Evolutionary conservation across 2,113 vertebrate species (phyloP), one percentile per base, ranked within the genome.

Genomic region (Phalacrocorax aristotelis): DNA sequence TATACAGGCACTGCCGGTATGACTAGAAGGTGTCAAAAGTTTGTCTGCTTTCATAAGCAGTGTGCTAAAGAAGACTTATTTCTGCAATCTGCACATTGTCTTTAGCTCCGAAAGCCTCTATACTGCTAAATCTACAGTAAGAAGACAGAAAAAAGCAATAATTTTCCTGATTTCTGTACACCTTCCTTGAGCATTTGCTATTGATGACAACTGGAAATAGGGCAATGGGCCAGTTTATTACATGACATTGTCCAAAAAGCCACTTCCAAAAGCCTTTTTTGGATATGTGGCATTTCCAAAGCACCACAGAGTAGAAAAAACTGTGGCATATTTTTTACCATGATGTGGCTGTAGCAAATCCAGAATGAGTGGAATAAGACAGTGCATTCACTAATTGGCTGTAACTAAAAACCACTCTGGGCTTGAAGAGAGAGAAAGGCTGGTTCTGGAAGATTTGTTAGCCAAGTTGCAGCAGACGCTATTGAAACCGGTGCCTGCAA

Each of bases 401-500:
- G 7, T 32, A 26, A 54, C 34, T 74, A 34, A 60, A 72, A 87
- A 52, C 13, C 14, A 25, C 7, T 70, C 46, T 57, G 6, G 11
- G 11, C 11, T 66, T 62, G 30, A 76, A 75, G n/a, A 22, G 13
- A 71, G 5, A 6, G 46, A 79, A 34, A 64, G 32, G 13, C 10
- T 49, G 27, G 34, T 23, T 76, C 32, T 60, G 52, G 18, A 80
- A 81, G 38, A 90, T 94, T 95, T 89, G 42, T 80, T 89, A 81
- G 17, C 55, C 30, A 75, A n/a, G 54, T 30, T 54, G 38, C 58
- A 38, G 27, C 16, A 36, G 54, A 44, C 0, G 0, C 49, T 76
- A 65, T 55, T 57, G 88, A 71, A 98, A 81, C 40, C 78, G 32
- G 51, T 87, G 55, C 38, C 64, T 94, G 58, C 62, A 95, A 93